Percentiles rank a stretch among this genome's conserved stretches.
Conservation (phyloP, 2,113 vertebrate species). For the Puffinus mauretanicus region DNA sequence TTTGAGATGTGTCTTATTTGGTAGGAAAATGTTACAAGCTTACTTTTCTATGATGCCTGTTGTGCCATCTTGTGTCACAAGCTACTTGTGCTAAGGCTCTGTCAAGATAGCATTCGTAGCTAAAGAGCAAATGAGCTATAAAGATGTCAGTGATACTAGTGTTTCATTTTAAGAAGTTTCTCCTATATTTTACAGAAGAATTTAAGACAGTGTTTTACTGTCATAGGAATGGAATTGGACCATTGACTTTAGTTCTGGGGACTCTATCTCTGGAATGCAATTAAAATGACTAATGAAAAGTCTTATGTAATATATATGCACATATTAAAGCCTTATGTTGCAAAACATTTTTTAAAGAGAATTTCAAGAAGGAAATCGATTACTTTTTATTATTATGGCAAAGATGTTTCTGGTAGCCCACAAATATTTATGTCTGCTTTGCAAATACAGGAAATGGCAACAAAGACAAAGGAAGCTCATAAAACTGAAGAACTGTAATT, state of each 20-base stretch:
- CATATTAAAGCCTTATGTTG: background rate
- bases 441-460: background rate
- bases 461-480: background rate
- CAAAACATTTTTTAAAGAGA: background rate
- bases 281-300: background rate
- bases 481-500: background rate
- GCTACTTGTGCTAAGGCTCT: background rate
- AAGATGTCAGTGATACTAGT: background rate
- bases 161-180: background rate
- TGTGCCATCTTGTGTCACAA: background rate
- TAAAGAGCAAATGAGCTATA: background rate
- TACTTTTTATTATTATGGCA: background rate
- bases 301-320: background rate
- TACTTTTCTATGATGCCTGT: background rate
- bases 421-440: background rate
- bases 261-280: background rate
- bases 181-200: background rate
- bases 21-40: background rate
- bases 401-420: background rate
- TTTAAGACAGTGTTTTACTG: background rate
- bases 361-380: background rate
- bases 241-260: background rate
- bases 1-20: background rate
- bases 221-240: background rate
- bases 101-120: background rate